Evolutionary conservation across 1,140 invertebrate genomes (phyloP), one percentile per base, ranked within the genome.

Genomic region (Polypedilum vanderplanki): DNA sequence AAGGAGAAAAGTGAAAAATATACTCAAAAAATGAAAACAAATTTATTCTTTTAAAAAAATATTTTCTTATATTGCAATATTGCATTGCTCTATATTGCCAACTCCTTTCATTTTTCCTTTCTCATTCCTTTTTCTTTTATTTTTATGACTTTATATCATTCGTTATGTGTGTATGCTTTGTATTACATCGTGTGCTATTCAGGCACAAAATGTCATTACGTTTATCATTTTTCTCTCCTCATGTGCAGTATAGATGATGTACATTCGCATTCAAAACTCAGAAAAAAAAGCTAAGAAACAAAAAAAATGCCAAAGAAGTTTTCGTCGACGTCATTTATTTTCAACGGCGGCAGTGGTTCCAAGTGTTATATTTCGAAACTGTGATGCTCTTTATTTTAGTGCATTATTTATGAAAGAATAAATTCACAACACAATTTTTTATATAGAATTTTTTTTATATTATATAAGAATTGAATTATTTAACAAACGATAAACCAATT

Each of bases 221-320:
- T 57, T 57, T 57, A 57, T 57, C 46, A 57, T 57, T 57, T 57
- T 57, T 57, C 46, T 57, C 46, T 57, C 46, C 46, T 57, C 46
- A 57, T 57, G 46, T 57, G 46, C 46, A 57, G 12, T 4, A 57
- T 57, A 33, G 24, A 57, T 57, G 46, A 57, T 57, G 46, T 57
- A 57, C 46, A 57, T 33, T 33, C 46, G n/a, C 46, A 57, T 57
- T 4, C 46, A 57, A 12, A 57, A n/a, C 46, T 33, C 46, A 57
- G 46, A 57, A 57, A 57, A 3, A 57, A 15, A 15, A n/a, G 12
- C 3, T 4, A 57, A 12, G 46, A 57, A 57, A 57, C 0, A 15
- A 57, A 57, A n/a, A 57, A 57, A 57, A 57, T 57, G 46, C 46
- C 46, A 57, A 57, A 57, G n/a, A 57, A 57, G 46, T 57, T 57